Base-by-base conservation (phyloP, 2,113 vertebrate genomes). In the Hyperoodon ampullatus region DNA sequence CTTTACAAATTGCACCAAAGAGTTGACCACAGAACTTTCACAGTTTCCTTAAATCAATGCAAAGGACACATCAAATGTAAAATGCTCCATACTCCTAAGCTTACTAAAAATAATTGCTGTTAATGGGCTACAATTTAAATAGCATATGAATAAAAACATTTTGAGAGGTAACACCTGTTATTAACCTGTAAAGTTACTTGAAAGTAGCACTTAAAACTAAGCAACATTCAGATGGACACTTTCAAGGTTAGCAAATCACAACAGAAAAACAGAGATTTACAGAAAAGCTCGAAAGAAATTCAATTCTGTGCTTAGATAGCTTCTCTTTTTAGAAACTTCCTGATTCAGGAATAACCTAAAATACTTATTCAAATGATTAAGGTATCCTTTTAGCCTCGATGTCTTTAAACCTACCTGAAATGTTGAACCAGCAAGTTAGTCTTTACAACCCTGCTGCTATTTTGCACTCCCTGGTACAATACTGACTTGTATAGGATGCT, bases 401-500 rank as follows among this genome's bases (percentile, higher is more conserved):
- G 53, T 7, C 88, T 74, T 89, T 30, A 74, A 86, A 16, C 26
- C 60, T 30, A 14, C n/a, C 44, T 3, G 74, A 71, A 71, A 77
- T n/a, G 2, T 13, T 83, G 72, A 93, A 85, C 58, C 86, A 75
- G 15, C 35, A 65, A 84, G 60, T 30, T 63, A 66, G 65, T 33
- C 92, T 97, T 90, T 58, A 39, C 65, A 63, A 30, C 44, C 5
- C 47, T 50, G 91, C 81, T 86, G 81, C 86, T 61, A 50, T 60
- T 96, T 88, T 72, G 77, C 58, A 95, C 80, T 87, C 55, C 81
- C 66, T 82, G 60, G 53, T 47, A 78, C 77, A 93, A 16, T 83
- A 98, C 89, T 85, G 91, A 98, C 97, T 93, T 90, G 44, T 47
- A 89, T 39, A 83, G 66, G 15, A 19, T 93, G 95, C 92, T 97